Evolutionary conservation across 2,888 invertebrate genomes (phyloP), one percentile per base, ranked within the genome.

Genomic region (Resseliella maxima): DNA sequence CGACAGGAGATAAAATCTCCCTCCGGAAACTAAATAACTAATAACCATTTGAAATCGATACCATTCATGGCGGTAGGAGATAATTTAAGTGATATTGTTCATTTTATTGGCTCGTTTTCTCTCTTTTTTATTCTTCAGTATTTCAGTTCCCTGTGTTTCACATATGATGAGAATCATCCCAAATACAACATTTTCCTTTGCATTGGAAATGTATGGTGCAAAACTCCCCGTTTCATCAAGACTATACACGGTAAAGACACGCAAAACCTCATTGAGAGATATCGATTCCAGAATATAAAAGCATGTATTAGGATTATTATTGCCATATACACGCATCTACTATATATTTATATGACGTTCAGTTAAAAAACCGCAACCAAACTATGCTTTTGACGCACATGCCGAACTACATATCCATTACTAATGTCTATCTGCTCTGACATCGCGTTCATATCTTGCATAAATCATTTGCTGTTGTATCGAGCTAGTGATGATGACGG

Each of bases 1-100:
- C 8, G 8, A n/a, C n/a, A n/a, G n/a, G 21, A 38, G 8, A n/a
- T 10, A n/a, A 83, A 83, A 38, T 83, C 38, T 38, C 83, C 83
- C 41, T 83, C 12, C 83, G 83, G 38, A 83, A 83, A 38, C 36
- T n/a, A 38, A 83, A 38, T 83, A 36, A 24, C 83, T 83, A 83
- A 83, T 83, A 83, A 83, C 83, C 83, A 83, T 83, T 83, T 38
- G 83, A 83, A 83, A 83, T 83, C 83, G 83, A 83, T 83, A 38
- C 38, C 38, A 83, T 38, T 24, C n/a, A n/a, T 38, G 24, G 38
- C 21, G 38, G 6, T 8, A n/a, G 24, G 38, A 83, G 83, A 83
- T 83, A 83, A 83, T 83, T 83, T 83, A 8, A 38, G 24, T 83
- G 83, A 38, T 83, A 83, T 83, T 83, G 83, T 83, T 36, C 83